Conservation (phyloP, 2,797 vertebrate genomes). For the Clarias platycephalus region DNA sequence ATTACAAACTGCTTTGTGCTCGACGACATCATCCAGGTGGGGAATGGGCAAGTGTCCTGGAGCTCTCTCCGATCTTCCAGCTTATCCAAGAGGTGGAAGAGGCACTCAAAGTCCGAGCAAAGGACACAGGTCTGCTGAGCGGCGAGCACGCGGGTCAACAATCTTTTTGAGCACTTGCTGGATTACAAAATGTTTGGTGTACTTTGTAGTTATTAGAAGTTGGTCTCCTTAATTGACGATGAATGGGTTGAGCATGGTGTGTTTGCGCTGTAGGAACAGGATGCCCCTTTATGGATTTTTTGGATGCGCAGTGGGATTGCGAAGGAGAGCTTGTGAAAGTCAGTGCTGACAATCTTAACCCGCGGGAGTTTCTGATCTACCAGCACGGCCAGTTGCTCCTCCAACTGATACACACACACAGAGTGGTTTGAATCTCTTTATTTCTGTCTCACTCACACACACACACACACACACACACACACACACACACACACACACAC, state of each 20-base stretch:
- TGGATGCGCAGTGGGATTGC: constrained; percentile 73
- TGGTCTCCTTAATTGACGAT: not conserved
- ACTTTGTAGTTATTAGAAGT: not conserved
- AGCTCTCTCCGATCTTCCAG: constrained; percentile 71
- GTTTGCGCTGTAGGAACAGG: constrained; percentile 55
- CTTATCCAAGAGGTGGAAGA: constrained; percentile 70
- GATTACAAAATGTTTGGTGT: not conserved
- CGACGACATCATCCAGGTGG: constrained; percentile 59
- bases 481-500: too few species aligned
- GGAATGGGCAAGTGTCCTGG: constrained; percentile 67
- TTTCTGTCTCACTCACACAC: not conserved
- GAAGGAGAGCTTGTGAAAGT: constrained; percentile 72
- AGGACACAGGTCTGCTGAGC: constrained; percentile 61
- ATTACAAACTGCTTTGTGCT: not conserved
- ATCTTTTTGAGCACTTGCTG: constrained; percentile 21
- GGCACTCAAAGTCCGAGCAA: constrained; percentile 63
- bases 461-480: not conserved
- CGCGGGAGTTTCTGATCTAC: constrained; percentile 80
- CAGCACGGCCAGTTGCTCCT: constrained; percentile 82
- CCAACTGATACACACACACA: constrained; percentile 68
- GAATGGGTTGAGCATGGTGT: not conserved
- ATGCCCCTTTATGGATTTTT: constrained; percentile 64
- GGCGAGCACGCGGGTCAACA: constrained; percentile 51
- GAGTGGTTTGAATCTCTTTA: constrained; percentile 64
- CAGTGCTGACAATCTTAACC: constrained; percentile 69